phyloP scores from a whole-genome alignment of 2,888 invertebrate species.

The Sesia bembeciformis region DNA sequence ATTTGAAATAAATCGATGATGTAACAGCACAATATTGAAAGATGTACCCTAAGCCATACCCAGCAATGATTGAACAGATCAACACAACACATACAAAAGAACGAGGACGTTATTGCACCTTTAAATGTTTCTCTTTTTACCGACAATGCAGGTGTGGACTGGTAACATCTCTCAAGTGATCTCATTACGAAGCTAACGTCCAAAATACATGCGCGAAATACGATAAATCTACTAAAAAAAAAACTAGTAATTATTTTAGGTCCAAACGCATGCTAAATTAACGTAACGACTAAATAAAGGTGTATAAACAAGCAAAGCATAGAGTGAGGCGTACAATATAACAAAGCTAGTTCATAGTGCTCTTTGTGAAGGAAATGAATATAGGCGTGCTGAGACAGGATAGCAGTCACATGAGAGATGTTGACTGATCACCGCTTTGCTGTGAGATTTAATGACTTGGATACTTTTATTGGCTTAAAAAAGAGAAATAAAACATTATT shows the following conservation, averaged over 20 bases:
- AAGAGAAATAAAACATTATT: not conserved
- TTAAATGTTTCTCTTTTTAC: conserved; percentile 7
- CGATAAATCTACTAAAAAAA: conserved; percentile 1
- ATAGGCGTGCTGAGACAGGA: conserved; percentile 41
- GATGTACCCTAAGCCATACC: conserved; percentile 64
- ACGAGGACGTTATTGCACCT: not conserved
- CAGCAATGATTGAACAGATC: conserved; percentile 51
- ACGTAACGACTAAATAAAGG: not conserved
- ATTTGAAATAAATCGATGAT: not conserved
- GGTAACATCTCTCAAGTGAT: conserved; percentile 73
- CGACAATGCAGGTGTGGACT: conserved; percentile 53
- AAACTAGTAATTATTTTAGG: not conserved
- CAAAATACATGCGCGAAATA: conserved; percentile 43
- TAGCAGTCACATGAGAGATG: conserved; percentile 72
- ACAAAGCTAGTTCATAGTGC: conserved; percentile 18
- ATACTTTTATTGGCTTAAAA: conserved; percentile 2
- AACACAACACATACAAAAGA: conserved; percentile 12
- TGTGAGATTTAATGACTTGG: conserved; percentile 13
- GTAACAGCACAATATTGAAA: conserved; percentile 36
- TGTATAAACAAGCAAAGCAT: conserved; percentile 1
- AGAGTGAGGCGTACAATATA: conserved; percentile 18
- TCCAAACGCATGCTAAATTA: not conserved
- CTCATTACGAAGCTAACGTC: conserved; percentile 20
- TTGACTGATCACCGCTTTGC: conserved; percentile 42
- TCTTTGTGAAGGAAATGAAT: conserved; percentile 30